Conservation (phyloP, 2,113 vertebrate species). For the Cavia aperea region DNA sequence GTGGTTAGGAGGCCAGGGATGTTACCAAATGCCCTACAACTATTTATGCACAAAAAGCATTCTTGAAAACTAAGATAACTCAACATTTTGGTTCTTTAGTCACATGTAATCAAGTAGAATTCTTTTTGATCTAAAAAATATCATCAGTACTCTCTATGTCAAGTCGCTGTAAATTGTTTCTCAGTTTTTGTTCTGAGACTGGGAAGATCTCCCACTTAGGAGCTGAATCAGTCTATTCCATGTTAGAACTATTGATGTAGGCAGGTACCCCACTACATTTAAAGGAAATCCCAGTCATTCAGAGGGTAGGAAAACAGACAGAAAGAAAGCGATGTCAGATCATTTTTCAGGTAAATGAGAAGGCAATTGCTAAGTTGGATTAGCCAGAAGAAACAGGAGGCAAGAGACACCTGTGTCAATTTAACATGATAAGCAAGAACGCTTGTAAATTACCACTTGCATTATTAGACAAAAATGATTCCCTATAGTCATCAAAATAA, state of each 20-base stretch:
- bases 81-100: not conserved
- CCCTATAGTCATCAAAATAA: conserved; percentile 6
- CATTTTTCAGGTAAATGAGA: conserved; percentile 2
- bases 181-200: not conserved
- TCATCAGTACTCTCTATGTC: not conserved
- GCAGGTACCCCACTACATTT: not conserved
- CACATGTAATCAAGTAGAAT: not conserved
- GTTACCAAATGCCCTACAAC: not conserved
- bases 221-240: not conserved
- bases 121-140: not conserved
- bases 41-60: not conserved
- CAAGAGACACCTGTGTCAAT: not conserved
- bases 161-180: not conserved
- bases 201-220: not conserved
- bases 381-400: not conserved
- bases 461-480: not conserved
- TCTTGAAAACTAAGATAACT: not conserved
- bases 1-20: not conserved
- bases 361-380: not conserved
- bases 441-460: not conserved
- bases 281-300: conserved; percentile 1
- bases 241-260: not conserved
- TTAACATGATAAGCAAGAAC: not conserved
- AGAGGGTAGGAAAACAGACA: not conserved
- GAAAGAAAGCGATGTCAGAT: not conserved